A percentile compares a stretch with the other conserved stretches of the same genome.
Conservation (phyloP, 2,888 invertebrate genomes). For the Hofmannophila pseudospretella region DNA sequence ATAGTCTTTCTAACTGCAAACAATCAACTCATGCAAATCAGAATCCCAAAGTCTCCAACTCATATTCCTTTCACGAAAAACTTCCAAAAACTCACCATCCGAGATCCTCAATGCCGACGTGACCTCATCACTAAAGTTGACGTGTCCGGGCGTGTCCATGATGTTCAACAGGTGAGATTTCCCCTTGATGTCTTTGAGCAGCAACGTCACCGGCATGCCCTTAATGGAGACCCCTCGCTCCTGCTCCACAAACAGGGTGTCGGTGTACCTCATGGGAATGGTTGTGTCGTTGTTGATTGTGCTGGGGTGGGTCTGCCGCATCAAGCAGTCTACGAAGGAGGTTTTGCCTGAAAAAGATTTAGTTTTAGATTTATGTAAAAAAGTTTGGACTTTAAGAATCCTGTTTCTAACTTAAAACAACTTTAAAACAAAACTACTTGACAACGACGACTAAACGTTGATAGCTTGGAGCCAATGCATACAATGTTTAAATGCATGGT, state of each 20-base stretch:
- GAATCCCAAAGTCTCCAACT: too few relatives aligned
- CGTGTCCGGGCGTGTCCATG: constrained; percentile 98
- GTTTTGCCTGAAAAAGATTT: constrained; percentile 83
- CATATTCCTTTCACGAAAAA: too few relatives aligned
- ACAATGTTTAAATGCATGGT: too few relatives aligned
- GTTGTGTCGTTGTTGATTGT: constrained; percentile 85
- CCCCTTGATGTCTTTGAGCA: constrained; percentile 94
- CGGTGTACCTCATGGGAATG: constrained; percentile 92
- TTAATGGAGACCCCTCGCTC: constrained; percentile 98
- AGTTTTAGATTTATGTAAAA: too few relatives aligned
- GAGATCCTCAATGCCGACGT: constrained; percentile 96
- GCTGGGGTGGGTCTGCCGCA: constrained; percentile 97
- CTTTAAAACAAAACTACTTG: too few relatives aligned
- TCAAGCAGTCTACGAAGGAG: constrained; percentile 96
- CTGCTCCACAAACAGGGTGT: constrained; percentile 97
- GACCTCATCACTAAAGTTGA: constrained; percentile 99
- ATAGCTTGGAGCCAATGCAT: too few relatives aligned
- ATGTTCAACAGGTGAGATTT: constrained; percentile 98
- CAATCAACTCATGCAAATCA: too few relatives aligned
- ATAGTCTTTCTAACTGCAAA: too few relatives aligned
- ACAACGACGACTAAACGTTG: too few relatives aligned
- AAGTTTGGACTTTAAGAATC: too few relatives aligned
- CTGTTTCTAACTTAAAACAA: too few relatives aligned
- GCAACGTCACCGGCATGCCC: constrained; percentile 94
- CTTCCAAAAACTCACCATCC: constrained; percentile 66